A percentile compares a stretch with the other conserved stretches of the same genome.
Conservation (phyloP, 2,888 invertebrate genomes). For the Isotomurus palustris region DNA sequence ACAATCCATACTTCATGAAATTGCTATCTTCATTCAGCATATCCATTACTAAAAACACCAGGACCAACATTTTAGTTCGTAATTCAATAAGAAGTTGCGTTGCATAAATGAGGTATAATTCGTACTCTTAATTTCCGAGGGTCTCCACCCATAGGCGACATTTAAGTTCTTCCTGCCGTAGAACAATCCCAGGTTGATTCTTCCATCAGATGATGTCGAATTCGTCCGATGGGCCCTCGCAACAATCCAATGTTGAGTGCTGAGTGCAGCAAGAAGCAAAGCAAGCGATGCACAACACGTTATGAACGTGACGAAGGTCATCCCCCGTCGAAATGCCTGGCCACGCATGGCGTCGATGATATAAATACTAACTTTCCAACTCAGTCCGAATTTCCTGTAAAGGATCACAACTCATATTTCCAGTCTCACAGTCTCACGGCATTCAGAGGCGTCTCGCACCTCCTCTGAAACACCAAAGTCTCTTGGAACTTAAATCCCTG, state of each 20-base stretch:
- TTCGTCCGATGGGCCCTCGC: constrained; percentile 65
- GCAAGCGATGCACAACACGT: constrained; percentile 72
- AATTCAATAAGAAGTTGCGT: background rate
- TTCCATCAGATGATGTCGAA: constrained; percentile 65
- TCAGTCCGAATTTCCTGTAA: too few relatives aligned
- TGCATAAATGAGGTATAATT: background rate
- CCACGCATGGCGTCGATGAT: too few relatives aligned
- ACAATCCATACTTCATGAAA: constrained; percentile 65
- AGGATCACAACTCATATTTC: too few relatives aligned
- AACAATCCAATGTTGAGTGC: constrained; percentile 77
- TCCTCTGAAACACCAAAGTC: too few relatives aligned
- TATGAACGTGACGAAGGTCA: constrained; percentile 77
- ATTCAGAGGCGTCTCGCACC: too few relatives aligned
- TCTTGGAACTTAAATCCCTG: too few relatives aligned
- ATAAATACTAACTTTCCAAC: too few relatives aligned
- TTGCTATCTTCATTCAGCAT: constrained; percentile 61
- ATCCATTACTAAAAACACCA: constrained; percentile 56
- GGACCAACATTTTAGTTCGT: background rate
- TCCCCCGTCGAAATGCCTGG: constrained; percentile 61
- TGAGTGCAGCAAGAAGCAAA: constrained; percentile 72
- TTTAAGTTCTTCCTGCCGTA: constrained; percentile 78
- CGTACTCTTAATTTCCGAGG: constrained; percentile 68
- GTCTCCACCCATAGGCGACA: constrained; percentile 74
- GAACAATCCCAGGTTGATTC: constrained; percentile 79
- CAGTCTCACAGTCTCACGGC: too few relatives aligned